Evolutionary conservation across 1,140 invertebrate genomes (phyloP), one percentile per base, ranked within the genome.

Genomic region (Pseudomyrmex dendroicus): DNA sequence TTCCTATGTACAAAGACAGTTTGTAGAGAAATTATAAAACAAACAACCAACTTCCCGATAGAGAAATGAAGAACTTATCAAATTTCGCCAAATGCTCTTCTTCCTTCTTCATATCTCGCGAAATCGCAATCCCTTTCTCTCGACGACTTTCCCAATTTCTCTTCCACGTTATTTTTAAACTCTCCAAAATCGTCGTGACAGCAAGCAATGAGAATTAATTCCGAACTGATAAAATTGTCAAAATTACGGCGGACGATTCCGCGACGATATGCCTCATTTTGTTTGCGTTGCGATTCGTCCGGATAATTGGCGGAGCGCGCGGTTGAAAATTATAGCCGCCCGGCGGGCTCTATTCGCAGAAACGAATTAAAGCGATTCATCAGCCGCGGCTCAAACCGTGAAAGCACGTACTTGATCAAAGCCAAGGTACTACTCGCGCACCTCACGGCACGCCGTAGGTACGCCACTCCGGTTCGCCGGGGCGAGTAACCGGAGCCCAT

Each of bases 381-480:
- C 85, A 86, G 82, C 82, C 56, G 25, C 68, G 63, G 72, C 72
- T 87, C 70, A 77, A 82, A 80, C 74, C 86, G 59, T 87, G 86
- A 88, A 88, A 85, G 83, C 86, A 83, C 85, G 72, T 76, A 73
- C 67, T 88, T 88, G 84, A 82, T 88, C 86, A 85, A 88, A 87
- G 85, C 82, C 50, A 63, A 57, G 68, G 83, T 84, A 76, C 20
- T 22, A 46, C 70, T 80, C 67, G 82, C 86, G 57, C 46, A 72
- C 62, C 82, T 84, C 72, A 84, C 63, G 35, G 35, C 35, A 35
- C 35, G 35, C 35, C 35, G 9, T 52, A 52, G 13, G 50, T 13
- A 52, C 9, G 59, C 86, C 76, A 84, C 59, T 10, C 70, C 48
- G 57, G 50, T 87, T 80, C 86, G 73, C 57, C 67, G 66, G 82